Evolutionary conservation across 2,888 invertebrate species (phyloP).

Genomic region (Venusia cambrica): DNA sequence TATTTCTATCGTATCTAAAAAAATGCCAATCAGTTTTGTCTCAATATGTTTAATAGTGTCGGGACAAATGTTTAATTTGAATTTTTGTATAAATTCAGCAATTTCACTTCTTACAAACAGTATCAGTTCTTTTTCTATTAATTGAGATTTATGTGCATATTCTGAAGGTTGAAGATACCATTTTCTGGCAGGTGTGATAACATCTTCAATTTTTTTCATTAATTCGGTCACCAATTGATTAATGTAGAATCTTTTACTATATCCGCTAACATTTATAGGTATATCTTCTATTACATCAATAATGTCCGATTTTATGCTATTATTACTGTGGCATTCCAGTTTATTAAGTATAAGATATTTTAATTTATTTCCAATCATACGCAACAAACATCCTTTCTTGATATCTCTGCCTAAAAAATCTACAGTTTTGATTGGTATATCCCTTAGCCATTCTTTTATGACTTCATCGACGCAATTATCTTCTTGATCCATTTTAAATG

Average conservation of each 20-base stretch:
- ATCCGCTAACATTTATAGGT: constrained; percentile 34
- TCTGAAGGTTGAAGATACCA: constrained; percentile 4
- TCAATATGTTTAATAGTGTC: constrained; percentile 35
- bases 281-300: constrained; percentile 39
- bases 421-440: constrained; percentile 35
- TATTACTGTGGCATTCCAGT: constrained; percentile 26
- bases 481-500: constrained; percentile 7
- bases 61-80: constrained; percentile 27
- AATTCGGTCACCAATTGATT: constrained; percentile 40
- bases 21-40: constrained; percentile 42
- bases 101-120: constrained; percentile 38
- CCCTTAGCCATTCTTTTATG: constrained; percentile 43
- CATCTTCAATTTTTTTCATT: constrained; percentile 29
- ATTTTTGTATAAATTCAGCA: constrained; percentile 33
- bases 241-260: constrained; percentile 35
- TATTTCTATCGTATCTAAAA: constrained; percentile 40
- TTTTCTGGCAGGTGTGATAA: constrained; percentile 7
- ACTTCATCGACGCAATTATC: constrained; percentile 31
- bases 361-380: constrained; percentile 33
- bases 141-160: constrained; percentile 25
- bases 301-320: constrained; percentile 34
- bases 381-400: constrained; percentile 32
- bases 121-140: constrained; percentile 41
- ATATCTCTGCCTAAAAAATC: constrained; percentile 29
- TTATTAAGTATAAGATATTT: constrained; percentile 32